Evolutionary conservation across 1,140 invertebrate genomes (phyloP).

Genomic region (Amyelois transitella): DNA sequence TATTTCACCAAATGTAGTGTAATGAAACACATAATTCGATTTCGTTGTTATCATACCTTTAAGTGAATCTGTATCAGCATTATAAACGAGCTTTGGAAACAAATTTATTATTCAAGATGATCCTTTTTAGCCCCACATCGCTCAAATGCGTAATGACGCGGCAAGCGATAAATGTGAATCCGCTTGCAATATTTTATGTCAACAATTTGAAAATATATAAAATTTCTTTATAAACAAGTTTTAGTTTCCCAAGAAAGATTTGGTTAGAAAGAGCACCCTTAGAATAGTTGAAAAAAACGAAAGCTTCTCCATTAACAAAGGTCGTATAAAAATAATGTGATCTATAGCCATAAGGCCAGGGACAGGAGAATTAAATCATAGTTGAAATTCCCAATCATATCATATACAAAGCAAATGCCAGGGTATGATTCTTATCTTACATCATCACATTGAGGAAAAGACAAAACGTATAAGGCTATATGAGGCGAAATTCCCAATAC

Average conservation of each 20-base stretch:
- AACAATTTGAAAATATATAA: too few relatives aligned
- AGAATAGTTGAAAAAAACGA: too few relatives aligned
- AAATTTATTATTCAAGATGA: background rate
- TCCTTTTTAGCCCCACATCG: background rate
- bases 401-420: background rate
- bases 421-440: background rate
- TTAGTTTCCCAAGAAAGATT: too few relatives aligned
- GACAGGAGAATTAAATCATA: too few relatives aligned
- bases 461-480: background rate
- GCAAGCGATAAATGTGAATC: too few relatives aligned
- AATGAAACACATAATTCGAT: constrained; percentile 64
- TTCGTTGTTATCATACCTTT: constrained; percentile 13
- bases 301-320: too few relatives aligned
- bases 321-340: too few relatives aligned
- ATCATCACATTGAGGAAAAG: background rate
- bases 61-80: constrained; percentile 3
- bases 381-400: too few relatives aligned
- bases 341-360: too few relatives aligned
- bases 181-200: too few relatives aligned
- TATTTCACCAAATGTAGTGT: constrained; percentile 21
- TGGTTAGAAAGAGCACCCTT: too few relatives aligned
- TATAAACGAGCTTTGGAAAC: constrained; percentile 1
- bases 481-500: background rate
- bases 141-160: background rate
- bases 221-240: too few relatives aligned